Evolutionary conservation across 1,140 invertebrate genomes (phyloP).

Genomic region (Schmidtea mediterranea): DNA sequence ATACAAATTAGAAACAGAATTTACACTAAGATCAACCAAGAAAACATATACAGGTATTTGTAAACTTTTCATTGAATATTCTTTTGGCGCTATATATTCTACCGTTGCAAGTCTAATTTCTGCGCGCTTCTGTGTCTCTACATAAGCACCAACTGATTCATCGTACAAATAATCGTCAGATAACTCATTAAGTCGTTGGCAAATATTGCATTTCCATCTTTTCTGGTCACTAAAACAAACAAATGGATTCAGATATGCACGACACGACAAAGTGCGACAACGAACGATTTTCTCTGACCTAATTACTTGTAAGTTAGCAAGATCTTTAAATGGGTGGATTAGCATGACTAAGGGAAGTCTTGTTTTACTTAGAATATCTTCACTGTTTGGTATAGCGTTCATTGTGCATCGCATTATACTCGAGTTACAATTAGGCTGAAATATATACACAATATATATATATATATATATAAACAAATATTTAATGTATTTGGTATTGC

Average conservation of each 20-base stretch:
- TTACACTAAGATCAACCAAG: too few relatives aligned
- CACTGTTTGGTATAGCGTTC: conserved; percentile 71
- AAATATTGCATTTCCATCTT: conserved; percentile 95
- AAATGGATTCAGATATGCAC: conserved; percentile 97
- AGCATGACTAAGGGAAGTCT: conserved; percentile 74
- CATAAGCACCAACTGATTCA: conserved; percentile 50
- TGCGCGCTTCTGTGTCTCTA: conserved; percentile 66
- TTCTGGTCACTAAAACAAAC: conserved; percentile 77
- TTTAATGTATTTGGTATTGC: too few relatives aligned
- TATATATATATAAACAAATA: too few relatives aligned
- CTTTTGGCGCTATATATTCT: conserved; percentile 87
- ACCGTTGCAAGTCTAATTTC: conserved; percentile 84
- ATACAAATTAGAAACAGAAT: too few relatives aligned
- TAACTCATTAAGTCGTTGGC: conserved; percentile 77
- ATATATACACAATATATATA: too few relatives aligned
- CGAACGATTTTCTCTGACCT: conserved; percentile 81
- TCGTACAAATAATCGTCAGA: conserved; percentile 94
- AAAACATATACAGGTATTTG: too few relatives aligned
- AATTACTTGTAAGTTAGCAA: conserved; percentile 76
- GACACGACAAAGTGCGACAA: conserved; percentile 54
- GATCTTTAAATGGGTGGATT: conserved; percentile 92
- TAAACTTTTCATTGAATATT: conserved; percentile 34
- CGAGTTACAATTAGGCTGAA: conserved; percentile 18
- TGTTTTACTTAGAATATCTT: conserved; percentile 67
- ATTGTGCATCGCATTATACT: conserved; percentile 46